Evolutionary conservation across 1,140 invertebrate species (phyloP).

Genomic region (Drosophila mauritiana): DNA sequence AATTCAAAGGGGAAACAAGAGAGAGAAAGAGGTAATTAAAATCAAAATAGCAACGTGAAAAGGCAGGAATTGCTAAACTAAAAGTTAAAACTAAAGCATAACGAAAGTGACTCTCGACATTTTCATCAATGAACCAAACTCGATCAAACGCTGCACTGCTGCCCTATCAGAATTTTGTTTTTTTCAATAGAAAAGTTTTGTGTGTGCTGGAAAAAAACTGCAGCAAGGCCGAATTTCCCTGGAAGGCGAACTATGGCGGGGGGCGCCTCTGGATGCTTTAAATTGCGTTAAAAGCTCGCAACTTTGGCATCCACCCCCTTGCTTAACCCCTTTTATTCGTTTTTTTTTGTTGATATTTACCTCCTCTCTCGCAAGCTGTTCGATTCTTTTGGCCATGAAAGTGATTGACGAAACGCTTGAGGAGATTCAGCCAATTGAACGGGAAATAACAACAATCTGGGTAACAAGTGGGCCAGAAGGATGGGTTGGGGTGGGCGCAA

Average conservation of each 20-base stretch:
- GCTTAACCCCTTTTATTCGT: conserved; percentile 7
- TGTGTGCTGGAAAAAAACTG: conserved; percentile 36
- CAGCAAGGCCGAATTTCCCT: conserved; percentile 30
- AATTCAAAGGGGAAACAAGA: conserved; percentile 12
- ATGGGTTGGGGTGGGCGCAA: neutral
- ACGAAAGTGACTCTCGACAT: conserved; percentile 61
- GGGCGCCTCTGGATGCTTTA: conserved; percentile 32
- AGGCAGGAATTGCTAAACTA: conserved; percentile 42
- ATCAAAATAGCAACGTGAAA: conserved; percentile 60
- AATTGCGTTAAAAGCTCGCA: conserved; percentile 64
- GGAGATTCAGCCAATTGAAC: conserved; percentile 54
- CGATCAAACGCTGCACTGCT: conserved; percentile 56
- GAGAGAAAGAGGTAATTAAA: conserved; percentile 61
- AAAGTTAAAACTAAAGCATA: conserved; percentile 39
- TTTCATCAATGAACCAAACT: conserved; percentile 63
- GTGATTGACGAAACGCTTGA: conserved; percentile 45
- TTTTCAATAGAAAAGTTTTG: conserved; percentile 35
- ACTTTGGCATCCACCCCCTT: conserved; percentile 42
- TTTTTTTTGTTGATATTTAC: conserved; percentile 1
- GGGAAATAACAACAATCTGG: conserved; percentile 60
- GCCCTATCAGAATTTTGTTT: conserved; percentile 18
- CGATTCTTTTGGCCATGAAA: conserved; percentile 65
- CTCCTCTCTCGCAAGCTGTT: conserved; percentile 31
- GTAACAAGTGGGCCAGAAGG: conserved; percentile 36
- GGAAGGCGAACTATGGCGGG: neutral